Base-by-base conservation (phyloP, 2,888 invertebrate genomes). In the Caenorhabditis macrosperma region DNA sequence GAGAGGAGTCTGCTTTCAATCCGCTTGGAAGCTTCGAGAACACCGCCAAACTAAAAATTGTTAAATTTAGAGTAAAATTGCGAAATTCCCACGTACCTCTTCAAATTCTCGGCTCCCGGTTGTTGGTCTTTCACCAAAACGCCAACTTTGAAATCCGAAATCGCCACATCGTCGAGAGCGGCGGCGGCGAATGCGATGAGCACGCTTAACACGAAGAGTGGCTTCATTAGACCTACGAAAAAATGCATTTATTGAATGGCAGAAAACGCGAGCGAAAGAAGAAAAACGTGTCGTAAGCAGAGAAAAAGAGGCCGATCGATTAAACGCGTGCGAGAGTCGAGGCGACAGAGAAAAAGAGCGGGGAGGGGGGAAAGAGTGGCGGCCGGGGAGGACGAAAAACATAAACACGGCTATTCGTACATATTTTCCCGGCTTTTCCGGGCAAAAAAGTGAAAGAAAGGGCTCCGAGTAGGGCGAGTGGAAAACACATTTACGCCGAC, bases 1-100 rank as follows among this genome's bases (percentile, higher is more conserved):
- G 97, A 87, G 95, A 94, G 85, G 94, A 94, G 92, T 98, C 97
- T 6, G 95, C 95, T 86, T 95, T 94, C 20, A 97, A 92, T 10
- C 93, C 92, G 52, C 93, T 93, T 0, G 92, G 88, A 33, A 95
- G 91, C 90, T 95, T 95, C 78, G 94, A 93, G 1, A 95, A 95
- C 90, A 94, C 94, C 0, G 92, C 91, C 5, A 97, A 93, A 81
- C 94, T 94, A 78, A 38, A 84, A 6, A 33, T 55, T 17, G 10
- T n/a, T 26, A 57, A 22, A 17, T 17, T n/a, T n/a, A n/a, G n/a
- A n/a, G n/a, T n/a, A n/a, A n/a, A n/a, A n/a, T n/a, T n/a, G n/a
- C n/a, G n/a, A 46, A 28, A 1, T 28, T 41, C 22, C 15, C n/a
- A 59, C 30, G 24, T 28, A 79, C 75, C 28, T 77, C 22, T 72